A percentile compares a stretch with the other conserved stretches of the same genome.
Evolutionary conservation across 2,113 vertebrate species (phyloP).

Genomic region (Herpetotheres cachinnans): DNA sequence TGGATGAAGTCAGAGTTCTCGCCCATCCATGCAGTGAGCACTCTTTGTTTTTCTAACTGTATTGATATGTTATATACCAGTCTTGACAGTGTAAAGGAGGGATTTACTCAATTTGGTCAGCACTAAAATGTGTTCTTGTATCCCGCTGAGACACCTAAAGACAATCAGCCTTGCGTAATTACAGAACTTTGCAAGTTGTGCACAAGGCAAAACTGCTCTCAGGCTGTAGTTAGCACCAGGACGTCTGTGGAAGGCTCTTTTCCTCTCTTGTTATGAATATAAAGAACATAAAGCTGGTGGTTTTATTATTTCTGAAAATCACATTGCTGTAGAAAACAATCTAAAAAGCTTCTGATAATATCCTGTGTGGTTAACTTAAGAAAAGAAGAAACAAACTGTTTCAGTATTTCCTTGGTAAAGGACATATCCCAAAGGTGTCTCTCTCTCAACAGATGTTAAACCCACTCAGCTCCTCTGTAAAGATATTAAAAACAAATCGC

Average conservation of each 20-base stretch:
- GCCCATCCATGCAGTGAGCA: conserved; percentile 95
- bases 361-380: conserved; percentile 37
- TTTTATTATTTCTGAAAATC: conserved; percentile 61
- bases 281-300: conserved; percentile 29
- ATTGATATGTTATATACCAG: not conserved
- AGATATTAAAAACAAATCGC: not conserved
- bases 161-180: conserved; percentile 53
- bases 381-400: conserved; percentile 33
- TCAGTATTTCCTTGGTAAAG: conserved; percentile 32
- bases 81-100: not conserved
- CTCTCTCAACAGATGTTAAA: conserved; percentile 28
- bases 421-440: not conserved
- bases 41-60: not conserved
- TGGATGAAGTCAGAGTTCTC: conserved; percentile 94
- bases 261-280: conserved; percentile 8
- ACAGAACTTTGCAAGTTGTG: not conserved
- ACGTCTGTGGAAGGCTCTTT: conserved; percentile 10
- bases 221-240: conserved; percentile 31
- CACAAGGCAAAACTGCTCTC: conserved; percentile 18
- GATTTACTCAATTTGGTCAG: not conserved
- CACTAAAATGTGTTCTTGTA: conserved; percentile 4
- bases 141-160: conserved; percentile 36
- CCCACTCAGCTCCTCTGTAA: not conserved
- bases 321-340: conserved; percentile 49
- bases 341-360: conserved; percentile 33